phyloP scores from a whole-genome alignment of 2,113 vertebrate genomes.

The Syngnathoides biaculeatus region DNA sequence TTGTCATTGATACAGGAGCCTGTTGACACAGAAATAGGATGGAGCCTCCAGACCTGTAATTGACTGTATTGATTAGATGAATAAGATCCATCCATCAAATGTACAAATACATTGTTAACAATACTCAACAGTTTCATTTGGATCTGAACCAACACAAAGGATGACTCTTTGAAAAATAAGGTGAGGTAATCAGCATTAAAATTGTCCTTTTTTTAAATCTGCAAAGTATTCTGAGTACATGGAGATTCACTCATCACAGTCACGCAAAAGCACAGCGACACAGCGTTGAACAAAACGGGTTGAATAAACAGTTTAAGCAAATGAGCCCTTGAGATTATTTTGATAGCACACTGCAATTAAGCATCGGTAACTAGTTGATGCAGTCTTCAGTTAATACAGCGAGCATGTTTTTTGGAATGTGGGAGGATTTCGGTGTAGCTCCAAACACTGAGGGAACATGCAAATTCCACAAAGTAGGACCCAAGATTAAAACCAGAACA shows the following conservation, averaged over 20 bases:
- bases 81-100: background rate
- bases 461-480: too few relatives aligned
- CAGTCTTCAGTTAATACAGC: too few relatives aligned
- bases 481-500: too few relatives aligned
- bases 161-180: background rate
- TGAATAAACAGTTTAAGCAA: too few relatives aligned
- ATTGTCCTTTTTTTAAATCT: constrained; percentile 31
- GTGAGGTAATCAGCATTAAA: constrained; percentile 22
- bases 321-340: too few relatives aligned
- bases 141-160: background rate
- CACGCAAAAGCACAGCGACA: background rate
- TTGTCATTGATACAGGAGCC: constrained; percentile 10
- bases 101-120: background rate
- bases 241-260: constrained; percentile 9
- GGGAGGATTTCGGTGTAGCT: too few relatives aligned
- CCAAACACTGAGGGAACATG: too few relatives aligned
- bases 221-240: constrained; percentile 27
- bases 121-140: background rate
- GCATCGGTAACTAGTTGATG: too few relatives aligned
- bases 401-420: too few relatives aligned
- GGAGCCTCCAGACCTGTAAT: constrained; percentile 5
- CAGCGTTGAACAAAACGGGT: too few relatives aligned
- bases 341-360: too few relatives aligned
- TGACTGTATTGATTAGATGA: background rate
- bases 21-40: constrained; percentile 7